Evolutionary conservation across 2,888 invertebrate species (phyloP).

Genomic region (Clistopyga incitator): DNA sequence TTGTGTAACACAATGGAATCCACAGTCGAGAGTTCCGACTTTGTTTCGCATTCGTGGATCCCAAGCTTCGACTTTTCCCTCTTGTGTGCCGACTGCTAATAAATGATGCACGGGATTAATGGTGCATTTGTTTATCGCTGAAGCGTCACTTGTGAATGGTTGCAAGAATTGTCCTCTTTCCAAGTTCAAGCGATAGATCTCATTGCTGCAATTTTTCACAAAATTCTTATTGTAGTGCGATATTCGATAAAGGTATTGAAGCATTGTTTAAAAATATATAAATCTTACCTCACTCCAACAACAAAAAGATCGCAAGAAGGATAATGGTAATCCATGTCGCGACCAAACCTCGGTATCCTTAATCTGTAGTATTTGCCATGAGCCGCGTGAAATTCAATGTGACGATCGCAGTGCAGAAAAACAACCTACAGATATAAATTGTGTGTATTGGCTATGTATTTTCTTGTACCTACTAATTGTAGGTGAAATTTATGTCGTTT

Average conservation of each 20-base stretch:
- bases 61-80: slow-evolving; percentile 98
- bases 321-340: slow-evolving; percentile 96
- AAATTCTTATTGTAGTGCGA: background rate
- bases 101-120: slow-evolving; percentile 96
- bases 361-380: slow-evolving; percentile 96
- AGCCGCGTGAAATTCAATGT: slow-evolving; percentile 97
- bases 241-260: background rate
- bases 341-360: slow-evolving; percentile 97
- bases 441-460: slow-evolving; percentile 6
- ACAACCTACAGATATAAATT: slow-evolving; percentile 87
- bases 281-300: slow-evolving; percentile 92
- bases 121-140: slow-evolving; percentile 92
- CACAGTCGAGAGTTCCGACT: slow-evolving; percentile 94
- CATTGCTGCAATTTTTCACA: slow-evolving; percentile 86
- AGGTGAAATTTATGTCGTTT: too few species aligned
- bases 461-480: background rate
- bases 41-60: slow-evolving; percentile 93
- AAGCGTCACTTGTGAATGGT: slow-evolving; percentile 91
- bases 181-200: slow-evolving; percentile 97
- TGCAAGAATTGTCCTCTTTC: slow-evolving; percentile 97
- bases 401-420: slow-evolving; percentile 95
- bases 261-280: background rate
- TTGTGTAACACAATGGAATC: slow-evolving; percentile 87
- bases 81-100: slow-evolving; percentile 93
- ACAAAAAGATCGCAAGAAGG: slow-evolving; percentile 96